Evolutionary conservation across 2,113 vertebrate genomes (phyloP).

Genomic region (Lichenostomus cassidix): DNA sequence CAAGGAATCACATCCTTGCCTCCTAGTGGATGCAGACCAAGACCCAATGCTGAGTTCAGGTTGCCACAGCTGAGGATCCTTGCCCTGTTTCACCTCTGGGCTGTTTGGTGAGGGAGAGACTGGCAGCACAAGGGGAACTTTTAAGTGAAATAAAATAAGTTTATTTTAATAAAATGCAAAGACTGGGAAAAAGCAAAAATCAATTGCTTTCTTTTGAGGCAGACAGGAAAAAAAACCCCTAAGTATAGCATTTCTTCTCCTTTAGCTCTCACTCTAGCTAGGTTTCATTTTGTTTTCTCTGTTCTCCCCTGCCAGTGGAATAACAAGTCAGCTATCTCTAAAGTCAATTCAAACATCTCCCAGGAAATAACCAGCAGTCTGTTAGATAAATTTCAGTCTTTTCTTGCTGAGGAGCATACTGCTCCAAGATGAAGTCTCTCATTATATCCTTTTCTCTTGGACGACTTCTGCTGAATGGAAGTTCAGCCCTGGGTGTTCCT

Average conservation of each 20-base stretch:
- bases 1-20: neutral
- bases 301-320: neutral
- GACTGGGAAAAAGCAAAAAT: neutral
- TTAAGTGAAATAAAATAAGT: neutral
- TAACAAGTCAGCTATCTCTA: constrained; percentile 6
- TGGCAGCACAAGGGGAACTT: neutral
- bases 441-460: constrained; percentile 28
- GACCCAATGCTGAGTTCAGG: neutral
- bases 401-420: constrained; percentile 12
- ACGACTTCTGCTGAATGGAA: constrained; percentile 4
- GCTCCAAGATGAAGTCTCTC: constrained; percentile 15
- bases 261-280: neutral
- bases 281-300: constrained; percentile 15
- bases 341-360: constrained; percentile 30
- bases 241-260: neutral
- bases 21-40: neutral
- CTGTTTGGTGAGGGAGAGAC: neutral
- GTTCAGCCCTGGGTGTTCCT: constrained; percentile 32
- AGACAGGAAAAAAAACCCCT: neutral
- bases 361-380: constrained; percentile 36
- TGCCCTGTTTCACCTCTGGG: neutral
- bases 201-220: neutral
- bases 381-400: constrained; percentile 38
- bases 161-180: neutral
- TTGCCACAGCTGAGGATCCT: neutral